Conservation (phyloP, 2,113 vertebrate genomes). For the Promerops cafer region DNA sequence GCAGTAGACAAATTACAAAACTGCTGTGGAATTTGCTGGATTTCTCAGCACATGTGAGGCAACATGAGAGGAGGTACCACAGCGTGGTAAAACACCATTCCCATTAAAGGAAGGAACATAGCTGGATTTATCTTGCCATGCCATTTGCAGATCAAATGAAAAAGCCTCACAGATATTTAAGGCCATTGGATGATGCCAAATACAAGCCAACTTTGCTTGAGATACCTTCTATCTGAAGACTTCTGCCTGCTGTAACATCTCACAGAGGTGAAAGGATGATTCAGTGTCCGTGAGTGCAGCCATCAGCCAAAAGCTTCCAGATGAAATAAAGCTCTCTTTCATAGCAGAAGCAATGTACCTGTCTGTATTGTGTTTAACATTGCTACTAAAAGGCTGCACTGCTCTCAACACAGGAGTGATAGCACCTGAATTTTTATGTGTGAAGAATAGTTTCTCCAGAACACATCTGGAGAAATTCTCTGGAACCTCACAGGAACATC, state of each 20-base stretch:
- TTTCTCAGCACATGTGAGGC: neutral
- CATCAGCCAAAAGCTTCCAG: neutral
- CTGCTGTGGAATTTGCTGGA: neutral
- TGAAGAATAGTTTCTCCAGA: neutral
- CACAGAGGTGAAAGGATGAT: neutral
- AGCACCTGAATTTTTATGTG: neutral
- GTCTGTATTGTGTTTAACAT: neutral
- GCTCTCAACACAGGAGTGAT: neutral
- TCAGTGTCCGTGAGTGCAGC: neutral
- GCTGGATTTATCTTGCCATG: neutral
- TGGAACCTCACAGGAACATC: neutral
- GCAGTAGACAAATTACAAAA: neutral
- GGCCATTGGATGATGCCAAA: neutral
- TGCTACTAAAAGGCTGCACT: neutral
- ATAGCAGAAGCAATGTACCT: neutral
- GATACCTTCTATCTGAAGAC: neutral
- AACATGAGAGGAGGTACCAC: neutral
- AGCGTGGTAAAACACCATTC: neutral
- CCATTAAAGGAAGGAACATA: neutral
- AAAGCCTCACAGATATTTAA: neutral
- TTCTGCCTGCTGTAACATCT: neutral
- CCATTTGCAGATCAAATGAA: neutral
- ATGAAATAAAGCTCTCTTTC: neutral
- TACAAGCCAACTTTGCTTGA: neutral
- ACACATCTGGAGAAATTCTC: neutral